Percentiles rank a stretch among this genome's conserved stretches.
Conservation (phyloP, 2,797 vertebrate genomes). For the Pterois miles region DNA sequence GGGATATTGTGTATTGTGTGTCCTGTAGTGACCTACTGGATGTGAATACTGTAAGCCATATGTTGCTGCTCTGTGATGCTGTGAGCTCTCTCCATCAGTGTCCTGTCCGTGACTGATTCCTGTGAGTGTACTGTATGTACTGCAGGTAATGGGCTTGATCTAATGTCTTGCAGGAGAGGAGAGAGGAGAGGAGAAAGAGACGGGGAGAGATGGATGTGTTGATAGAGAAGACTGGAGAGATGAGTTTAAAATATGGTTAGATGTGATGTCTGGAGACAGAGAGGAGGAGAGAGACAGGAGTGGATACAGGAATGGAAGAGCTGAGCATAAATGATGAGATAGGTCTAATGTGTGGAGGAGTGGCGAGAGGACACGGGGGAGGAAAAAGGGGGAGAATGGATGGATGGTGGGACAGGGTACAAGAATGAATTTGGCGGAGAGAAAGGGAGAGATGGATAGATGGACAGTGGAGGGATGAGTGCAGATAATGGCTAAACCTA, state of each 20-base stretch:
- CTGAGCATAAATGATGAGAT: slow-evolving; percentile 69
- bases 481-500: slow-evolving; percentile 78
- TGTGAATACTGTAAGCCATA: not conserved
- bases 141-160: slow-evolving; percentile 64
- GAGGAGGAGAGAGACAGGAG: slow-evolving; percentile 47
- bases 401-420: slow-evolving; percentile 55
- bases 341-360: slow-evolving; percentile 65
- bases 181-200: slow-evolving; percentile 27
- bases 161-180: slow-evolving; percentile 49
- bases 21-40: not conserved
- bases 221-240: slow-evolving; percentile 65
- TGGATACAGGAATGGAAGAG: slow-evolving; percentile 40
- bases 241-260: slow-evolving; percentile 71
- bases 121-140: slow-evolving; percentile 49
- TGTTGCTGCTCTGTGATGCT: not conserved
- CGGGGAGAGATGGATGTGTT: slow-evolving; percentile 64
- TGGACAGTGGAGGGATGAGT: slow-evolving; percentile 71
- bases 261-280: slow-evolving; percentile 67
- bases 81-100: slow-evolving; percentile 34
- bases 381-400: slow-evolving; percentile 44
- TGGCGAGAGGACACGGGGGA: slow-evolving; percentile 56
- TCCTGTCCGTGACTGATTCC: slow-evolving; percentile 46
- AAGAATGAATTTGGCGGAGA: slow-evolving; percentile 59
- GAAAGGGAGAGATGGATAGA: slow-evolving; percentile 64
- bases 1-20: not conserved